These are phyloP conservation scores for Rynchops niger DNA, from an alignment of 2,113 vertebrate genomes.

Conservation along the genomic window DNA sequence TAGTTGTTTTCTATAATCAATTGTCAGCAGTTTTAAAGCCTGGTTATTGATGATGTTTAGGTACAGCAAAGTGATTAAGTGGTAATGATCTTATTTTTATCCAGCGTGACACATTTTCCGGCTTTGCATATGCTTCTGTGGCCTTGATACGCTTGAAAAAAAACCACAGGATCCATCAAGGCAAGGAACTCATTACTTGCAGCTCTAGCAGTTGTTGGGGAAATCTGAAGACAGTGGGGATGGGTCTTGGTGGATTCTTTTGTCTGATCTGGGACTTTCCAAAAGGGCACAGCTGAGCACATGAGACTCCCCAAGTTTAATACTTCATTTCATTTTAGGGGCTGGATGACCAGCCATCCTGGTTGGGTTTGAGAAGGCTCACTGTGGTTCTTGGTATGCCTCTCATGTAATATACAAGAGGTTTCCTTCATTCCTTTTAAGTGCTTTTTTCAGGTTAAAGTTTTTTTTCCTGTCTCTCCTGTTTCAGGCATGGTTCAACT, in stretches of 20 bases:
- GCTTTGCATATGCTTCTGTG: constrained; percentile 4
- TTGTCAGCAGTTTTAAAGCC: constrained; percentile 19
- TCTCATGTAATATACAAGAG: background rate
- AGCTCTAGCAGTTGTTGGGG: background rate
- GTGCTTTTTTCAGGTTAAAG: background rate
- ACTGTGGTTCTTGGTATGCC: background rate
- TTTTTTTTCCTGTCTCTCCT: background rate
- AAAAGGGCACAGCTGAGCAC: background rate
- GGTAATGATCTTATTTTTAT: constrained; percentile 54
- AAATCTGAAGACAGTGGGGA: background rate
- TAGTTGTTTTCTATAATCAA: constrained; percentile 51
- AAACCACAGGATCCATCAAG: background rate
- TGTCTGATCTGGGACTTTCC: background rate
- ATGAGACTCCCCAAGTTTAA: background rate
- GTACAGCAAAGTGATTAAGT: constrained; percentile 59
- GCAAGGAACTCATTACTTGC: constrained; percentile 27
- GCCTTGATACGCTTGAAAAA: background rate
- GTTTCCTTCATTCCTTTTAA: background rate
- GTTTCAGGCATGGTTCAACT: background rate
- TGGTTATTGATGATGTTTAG: constrained; percentile 42
- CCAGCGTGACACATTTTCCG: constrained; percentile 25
- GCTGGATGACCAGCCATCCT: background rate
- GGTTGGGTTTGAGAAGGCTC: background rate
- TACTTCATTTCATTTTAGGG: background rate
- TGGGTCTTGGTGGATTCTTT: background rate